Evolutionary conservation across 1,140 invertebrate genomes (phyloP).

Genomic region (Brachionus angularis): DNA sequence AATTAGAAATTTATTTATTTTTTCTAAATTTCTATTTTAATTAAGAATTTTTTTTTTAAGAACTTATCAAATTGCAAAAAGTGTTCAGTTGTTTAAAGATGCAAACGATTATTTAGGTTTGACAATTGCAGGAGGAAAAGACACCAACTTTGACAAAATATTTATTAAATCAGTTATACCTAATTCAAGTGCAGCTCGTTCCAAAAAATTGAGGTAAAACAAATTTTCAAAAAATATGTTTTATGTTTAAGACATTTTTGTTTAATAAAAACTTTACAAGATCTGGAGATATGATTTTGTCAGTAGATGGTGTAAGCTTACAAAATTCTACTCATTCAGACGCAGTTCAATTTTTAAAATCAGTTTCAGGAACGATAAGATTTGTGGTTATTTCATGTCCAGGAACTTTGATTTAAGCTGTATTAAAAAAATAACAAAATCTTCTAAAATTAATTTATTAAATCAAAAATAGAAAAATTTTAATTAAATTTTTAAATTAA

Average conservation of each 20-base stretch:
- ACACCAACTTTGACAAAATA: conserved; percentile 57
- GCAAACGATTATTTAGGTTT: conserved; percentile 59
- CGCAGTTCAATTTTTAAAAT: conserved; percentile 58
- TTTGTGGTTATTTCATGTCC: conserved; percentile 57
- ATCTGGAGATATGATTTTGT: conserved; percentile 61
- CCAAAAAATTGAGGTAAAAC: conserved; percentile 58
- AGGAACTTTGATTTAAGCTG: conserved; percentile 52
- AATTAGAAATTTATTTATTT: background rate
- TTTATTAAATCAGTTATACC: conserved; percentile 61
- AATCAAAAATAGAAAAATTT: background rate
- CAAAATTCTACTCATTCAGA: conserved; percentile 58
- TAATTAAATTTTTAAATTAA: background rate
- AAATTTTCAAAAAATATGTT: background rate
- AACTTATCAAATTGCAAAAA: conserved; percentile 59
- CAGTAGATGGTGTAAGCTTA: conserved; percentile 60
- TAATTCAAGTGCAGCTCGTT: conserved; percentile 60
- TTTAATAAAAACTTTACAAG: conserved; percentile 49
- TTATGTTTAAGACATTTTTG: background rate
- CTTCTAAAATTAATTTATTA: background rate
- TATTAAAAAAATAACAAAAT: background rate
- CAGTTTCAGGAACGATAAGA: conserved; percentile 50
- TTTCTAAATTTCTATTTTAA: background rate
- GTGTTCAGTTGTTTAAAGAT: conserved; percentile 57
- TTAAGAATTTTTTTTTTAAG: conserved; percentile 49
- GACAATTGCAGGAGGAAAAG: conserved; percentile 61